Base-by-base conservation (phyloP, 2,888 invertebrate species). In the Xanthorhoe spadicearia region DNA sequence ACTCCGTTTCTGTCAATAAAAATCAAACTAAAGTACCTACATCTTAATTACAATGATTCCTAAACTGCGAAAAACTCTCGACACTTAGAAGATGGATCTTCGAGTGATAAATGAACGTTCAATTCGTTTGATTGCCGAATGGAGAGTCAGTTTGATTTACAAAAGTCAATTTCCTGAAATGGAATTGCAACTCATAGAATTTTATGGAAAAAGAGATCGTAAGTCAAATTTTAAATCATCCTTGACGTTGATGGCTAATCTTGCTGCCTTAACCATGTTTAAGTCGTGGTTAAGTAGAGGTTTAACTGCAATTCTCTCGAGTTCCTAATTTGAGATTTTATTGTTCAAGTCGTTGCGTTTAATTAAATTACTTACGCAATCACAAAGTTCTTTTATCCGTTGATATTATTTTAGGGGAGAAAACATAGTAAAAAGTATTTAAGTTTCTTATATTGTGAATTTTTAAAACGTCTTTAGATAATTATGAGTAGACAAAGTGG, bases 11-110 rank as follows among this genome's bases (percentile, higher is more conserved):
- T 7, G 35, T 15, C n/a, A n/a, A 46, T 46, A 15, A 15, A n/a
- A 46, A 15, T 15, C 4, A 43, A 8, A 13, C n/a, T 43, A 15
- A n/a, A 46, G 46, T n/a, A 43, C 10, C 13, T 43, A 17, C 0
- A 17, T 48, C 48, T 48, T 48, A 32, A 48, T 48, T 48, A 7
- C 43, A 52, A 23, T 19, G 18, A 48, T 15, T 55, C 15, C 32
- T 28, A 17, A 63, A 60, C 38, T 55, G 84, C 85, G 84, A 85
- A 85, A 87, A 86, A 87, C 84, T 78, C 85, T 78, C 83, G 88
- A 84, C 87, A 87, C 83, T 81, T 75, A 82, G 71, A 72, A 80
- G 83, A 85, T 83, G 84, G 87, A 88, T 88, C 87, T 85, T 87
- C 84, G 79, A 76, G 76, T 87, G 88, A 89, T 88, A 87, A 87